These are phyloP conservation scores for Ephydatia muelleri DNA, from an alignment of 37 sponge, comb jelly and placozoan genomes.

Conservation along the genomic window DNA sequence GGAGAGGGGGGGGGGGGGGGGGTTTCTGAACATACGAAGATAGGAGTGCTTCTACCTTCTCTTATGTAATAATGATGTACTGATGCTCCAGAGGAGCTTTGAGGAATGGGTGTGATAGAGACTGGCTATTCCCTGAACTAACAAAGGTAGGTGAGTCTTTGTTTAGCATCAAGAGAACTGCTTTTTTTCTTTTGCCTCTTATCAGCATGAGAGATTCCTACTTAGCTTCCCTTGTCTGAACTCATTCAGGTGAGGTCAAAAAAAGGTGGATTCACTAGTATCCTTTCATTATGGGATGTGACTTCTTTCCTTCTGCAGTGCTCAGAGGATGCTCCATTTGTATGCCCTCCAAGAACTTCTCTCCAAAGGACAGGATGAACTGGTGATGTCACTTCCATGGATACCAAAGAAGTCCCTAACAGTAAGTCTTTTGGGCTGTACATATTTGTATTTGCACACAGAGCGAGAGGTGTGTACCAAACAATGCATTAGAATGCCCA, in stretches of 20 bases:
- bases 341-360: slow-evolving; percentile 34
- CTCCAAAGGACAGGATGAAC: neutral
- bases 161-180: neutral
- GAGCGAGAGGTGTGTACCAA: neutral
- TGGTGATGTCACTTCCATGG: slow-evolving; percentile 16
- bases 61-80: neutral
- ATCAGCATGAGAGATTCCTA: slow-evolving; percentile 63
- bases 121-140: slow-evolving; percentile 50
- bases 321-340: slow-evolving; percentile 41
- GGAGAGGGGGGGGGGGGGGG: neutral
- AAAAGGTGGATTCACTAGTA: neutral
- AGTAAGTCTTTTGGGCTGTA: neutral
- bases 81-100: neutral
- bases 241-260: slow-evolving; percentile 53
- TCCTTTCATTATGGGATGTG: neutral
- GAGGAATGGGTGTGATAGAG: slow-evolving; percentile 39
- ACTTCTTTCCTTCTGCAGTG: slow-evolving; percentile 4
- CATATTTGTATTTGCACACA: neutral
- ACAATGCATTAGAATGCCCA: too few species aligned
- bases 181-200: slow-evolving; percentile 6
- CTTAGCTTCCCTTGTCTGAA: slow-evolving; percentile 64
- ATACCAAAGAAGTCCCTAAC: slow-evolving; percentile 31
- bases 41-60: neutral
- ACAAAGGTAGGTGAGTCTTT: slow-evolving; percentile 19
- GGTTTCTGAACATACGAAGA: neutral